Evolutionary conservation across 1,140 invertebrate species (phyloP).

Genomic region (Formica selysi): DNA sequence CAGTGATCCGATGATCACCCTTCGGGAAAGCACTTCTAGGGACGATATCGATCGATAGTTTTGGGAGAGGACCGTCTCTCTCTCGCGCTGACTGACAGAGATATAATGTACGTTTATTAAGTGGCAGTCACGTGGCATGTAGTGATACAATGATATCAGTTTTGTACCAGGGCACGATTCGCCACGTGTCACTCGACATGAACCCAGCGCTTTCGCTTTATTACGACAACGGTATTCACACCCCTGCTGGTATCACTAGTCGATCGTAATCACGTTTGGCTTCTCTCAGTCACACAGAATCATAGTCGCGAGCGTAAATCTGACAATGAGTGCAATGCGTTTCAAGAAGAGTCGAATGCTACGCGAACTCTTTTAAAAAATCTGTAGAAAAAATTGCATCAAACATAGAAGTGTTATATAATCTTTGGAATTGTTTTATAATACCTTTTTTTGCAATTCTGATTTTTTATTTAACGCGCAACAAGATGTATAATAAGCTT

Average conservation of each 20-base stretch:
- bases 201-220: constrained; percentile 79
- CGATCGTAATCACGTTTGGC: constrained; percentile 84
- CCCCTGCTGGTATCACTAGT: constrained; percentile 47
- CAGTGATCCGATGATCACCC: not conserved
- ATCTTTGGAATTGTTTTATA: not conserved
- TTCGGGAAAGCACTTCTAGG: not conserved
- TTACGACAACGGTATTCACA: constrained; percentile 75
- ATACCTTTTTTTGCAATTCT: not conserved
- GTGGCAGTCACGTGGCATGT: constrained; percentile 82
- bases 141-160: constrained; percentile 83
- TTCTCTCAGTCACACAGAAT: constrained; percentile 76
- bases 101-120: constrained; percentile 83
- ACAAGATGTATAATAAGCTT: not conserved
- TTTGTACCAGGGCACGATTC: constrained; percentile 78
- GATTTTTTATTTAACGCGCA: not conserved
- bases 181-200: constrained; percentile 82
- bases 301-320: constrained; percentile 1
- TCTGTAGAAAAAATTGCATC: not conserved
- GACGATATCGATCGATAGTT: constrained; percentile 42
- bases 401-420: not conserved
- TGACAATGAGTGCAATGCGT: not conserved
- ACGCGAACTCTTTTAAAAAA: not conserved
- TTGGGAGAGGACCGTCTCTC: not conserved
- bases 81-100: constrained; percentile 60
- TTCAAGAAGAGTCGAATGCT: not conserved